Conservation (phyloP, 2,113 vertebrate species). For the Daboia siamensis region DNA sequence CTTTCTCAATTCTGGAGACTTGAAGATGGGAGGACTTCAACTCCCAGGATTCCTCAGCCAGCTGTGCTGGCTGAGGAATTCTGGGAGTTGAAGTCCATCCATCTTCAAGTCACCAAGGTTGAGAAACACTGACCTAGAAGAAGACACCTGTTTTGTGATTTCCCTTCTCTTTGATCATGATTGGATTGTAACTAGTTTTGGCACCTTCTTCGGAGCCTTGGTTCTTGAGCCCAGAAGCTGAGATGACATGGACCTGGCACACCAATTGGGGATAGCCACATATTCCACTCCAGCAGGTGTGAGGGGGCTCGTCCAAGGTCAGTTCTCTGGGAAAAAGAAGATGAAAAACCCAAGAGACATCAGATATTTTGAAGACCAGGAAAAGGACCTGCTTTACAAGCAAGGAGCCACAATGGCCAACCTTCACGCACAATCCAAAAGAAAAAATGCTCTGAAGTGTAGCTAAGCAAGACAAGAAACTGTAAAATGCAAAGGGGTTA, state of each 20-base stretch:
- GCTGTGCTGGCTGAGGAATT: background rate
- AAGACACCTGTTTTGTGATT: background rate
- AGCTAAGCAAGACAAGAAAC: background rate
- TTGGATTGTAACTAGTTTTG: background rate
- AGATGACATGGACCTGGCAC: constrained; percentile 84
- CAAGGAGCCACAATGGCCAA: background rate
- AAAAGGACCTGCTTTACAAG: background rate
- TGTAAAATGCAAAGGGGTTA: background rate
- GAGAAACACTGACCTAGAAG: background rate
- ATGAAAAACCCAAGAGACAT: background rate
- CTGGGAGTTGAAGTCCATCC: background rate
- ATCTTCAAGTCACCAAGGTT: background rate
- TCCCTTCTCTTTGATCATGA: background rate
- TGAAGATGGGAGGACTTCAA: background rate
- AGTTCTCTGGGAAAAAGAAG: constrained; percentile 75
- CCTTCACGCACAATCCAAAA: background rate
- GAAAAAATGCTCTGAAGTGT: background rate
- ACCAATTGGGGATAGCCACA: constrained; percentile 88
- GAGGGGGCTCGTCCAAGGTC: constrained; percentile 77
- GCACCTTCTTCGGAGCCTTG: constrained; percentile 81
- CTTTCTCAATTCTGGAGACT: too few species aligned
- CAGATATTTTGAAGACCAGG: too few species aligned
- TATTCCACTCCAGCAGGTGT: constrained; percentile 89
- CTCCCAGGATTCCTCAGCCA: background rate
- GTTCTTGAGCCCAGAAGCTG: constrained; percentile 78